Evolutionary conservation across 2,797 vertebrate genomes (phyloP), one percentile per base, ranked within the genome.

Genomic region (Poeciliopsis gracilis): DNA sequence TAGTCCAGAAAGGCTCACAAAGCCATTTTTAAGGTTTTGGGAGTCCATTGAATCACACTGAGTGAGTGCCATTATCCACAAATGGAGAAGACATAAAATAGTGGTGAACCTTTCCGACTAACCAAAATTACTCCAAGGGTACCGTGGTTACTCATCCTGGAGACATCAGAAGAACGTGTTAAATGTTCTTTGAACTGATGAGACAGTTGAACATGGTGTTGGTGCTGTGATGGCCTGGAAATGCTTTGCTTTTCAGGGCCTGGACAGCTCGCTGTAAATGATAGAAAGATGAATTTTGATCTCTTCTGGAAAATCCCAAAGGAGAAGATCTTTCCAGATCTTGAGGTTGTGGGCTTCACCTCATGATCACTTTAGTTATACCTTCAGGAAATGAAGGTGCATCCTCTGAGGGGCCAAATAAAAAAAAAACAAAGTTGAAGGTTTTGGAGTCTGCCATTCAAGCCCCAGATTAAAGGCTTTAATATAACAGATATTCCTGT

Each of bases 251-350:
- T 43, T 43, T 43, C 23, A 69, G 20, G 38, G 4, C 20, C 38
- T 41, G 11, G 36, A 43, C 23, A 25, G 23, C 20, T 41, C 43
- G 3, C 38, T 43, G 66, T 69, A 69, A 41, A 9, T 20, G 49
- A 55, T 41, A 77, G 67, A 82, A 15, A 70, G 41, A 63, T 85
- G 16, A 78, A 70, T 80, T 72, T 81, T 41, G 28, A 78, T 74
- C 41, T 63, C 73, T 41, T 69, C 25, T 55, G 49, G 55, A 49
- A 25, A 25, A 43, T 43, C 66, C 66, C 23, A 2, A 67, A 67
- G 59, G 13, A 61, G 20, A 30, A 61, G 20, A 30, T 38, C 63
- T 2, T 53, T 25, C 49, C 23, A 25, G 20, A 23, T 25, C 20
- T 20, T 36, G 2, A 20, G 18, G 18, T 38, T 66, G 10, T 69